Base-by-base conservation (phyloP, 1,140 invertebrate genomes). In the Notospermus geniculatus region DNA sequence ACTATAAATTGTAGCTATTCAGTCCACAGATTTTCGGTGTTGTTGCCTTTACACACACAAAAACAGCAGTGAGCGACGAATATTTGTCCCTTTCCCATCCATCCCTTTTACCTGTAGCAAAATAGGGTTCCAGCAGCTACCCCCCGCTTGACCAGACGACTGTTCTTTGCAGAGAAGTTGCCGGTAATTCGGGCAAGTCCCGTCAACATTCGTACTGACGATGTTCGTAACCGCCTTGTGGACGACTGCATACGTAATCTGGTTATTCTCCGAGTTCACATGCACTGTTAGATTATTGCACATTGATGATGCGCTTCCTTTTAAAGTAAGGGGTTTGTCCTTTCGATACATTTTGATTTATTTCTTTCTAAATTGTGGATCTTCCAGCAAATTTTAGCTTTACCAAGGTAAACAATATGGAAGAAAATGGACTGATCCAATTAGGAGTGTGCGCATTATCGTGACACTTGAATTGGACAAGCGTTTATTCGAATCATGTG, bases 121-220 rank as follows among this genome's bases (percentile, higher is more conserved):
- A 45, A 30, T 29, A 2, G 32, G 27, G 13, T 30, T 29, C 22
- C 32, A 28, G 28, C 15, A 53, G 23, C 23, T 23, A 53, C 61
- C 71, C 25, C 68, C 69, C 25, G 71, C 68, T 41, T 69, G 67
- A 19, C 70, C 63, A 9, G 70, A 73, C 28, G 76, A 71, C 9
- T 75, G 76, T 58, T 80, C 73, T 67, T 80, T 79, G 55, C 71
- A 80, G n/a, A 73, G 60, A 13, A 80, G 65, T 56, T 80, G 75
- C 41, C 67, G 66, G 30, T 73, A 73, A n/a, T 70, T 74, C 1
- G 76, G 74, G 27, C 66, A 65, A 2, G 70, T 63, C 7, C 77
- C 77, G 41, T 79, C 76, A n/a, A 70, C 67, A 1, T 68, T 55
- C 1, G 75, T 65, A 5, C 65, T 71, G 9, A 77, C 61, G 5